Conservation (phyloP, 2,113 vertebrate species). For the Gnathonemus echidnorhynchus region DNA sequence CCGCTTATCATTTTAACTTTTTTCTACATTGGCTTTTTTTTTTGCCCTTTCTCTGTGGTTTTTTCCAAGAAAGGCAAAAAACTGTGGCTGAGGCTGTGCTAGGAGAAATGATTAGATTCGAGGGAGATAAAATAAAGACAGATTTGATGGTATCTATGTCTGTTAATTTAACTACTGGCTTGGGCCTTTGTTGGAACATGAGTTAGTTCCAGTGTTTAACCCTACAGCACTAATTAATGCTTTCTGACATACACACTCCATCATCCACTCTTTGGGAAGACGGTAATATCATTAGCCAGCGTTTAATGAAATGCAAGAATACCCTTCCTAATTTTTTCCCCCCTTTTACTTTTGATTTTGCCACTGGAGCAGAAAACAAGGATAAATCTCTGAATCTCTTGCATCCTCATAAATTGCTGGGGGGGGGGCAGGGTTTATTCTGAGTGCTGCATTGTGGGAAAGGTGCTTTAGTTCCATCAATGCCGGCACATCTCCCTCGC, state of each 20-base stretch:
- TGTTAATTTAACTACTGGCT: conserved; percentile 97
- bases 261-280: conserved; percentile 96
- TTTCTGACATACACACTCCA: conserved; percentile 88
- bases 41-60: conserved; percentile 48
- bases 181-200: conserved; percentile 97
- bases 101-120: conserved; percentile 71
- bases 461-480: background rate
- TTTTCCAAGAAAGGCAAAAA: conserved; percentile 34
- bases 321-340: conserved; percentile 95
- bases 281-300: conserved; percentile 97
- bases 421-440: background rate
- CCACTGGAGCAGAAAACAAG: conserved; percentile 86
- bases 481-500: background rate
- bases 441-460: background rate
- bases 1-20: conserved; percentile 78
- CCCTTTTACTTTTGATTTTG: background rate
- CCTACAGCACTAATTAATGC: conserved; percentile 98
- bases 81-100: conserved; percentile 16
- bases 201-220: conserved; percentile 99
- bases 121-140: conserved; percentile 77
- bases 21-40: conserved; percentile 47
- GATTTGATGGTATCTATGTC: conserved; percentile 92
- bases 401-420: conserved; percentile 44
- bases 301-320: conserved; percentile 99
- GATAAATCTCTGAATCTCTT: conserved; percentile 80